Evolutionary conservation across 2,797 vertebrate genomes (phyloP).

Genomic region (Enteromius viviparus): DNA sequence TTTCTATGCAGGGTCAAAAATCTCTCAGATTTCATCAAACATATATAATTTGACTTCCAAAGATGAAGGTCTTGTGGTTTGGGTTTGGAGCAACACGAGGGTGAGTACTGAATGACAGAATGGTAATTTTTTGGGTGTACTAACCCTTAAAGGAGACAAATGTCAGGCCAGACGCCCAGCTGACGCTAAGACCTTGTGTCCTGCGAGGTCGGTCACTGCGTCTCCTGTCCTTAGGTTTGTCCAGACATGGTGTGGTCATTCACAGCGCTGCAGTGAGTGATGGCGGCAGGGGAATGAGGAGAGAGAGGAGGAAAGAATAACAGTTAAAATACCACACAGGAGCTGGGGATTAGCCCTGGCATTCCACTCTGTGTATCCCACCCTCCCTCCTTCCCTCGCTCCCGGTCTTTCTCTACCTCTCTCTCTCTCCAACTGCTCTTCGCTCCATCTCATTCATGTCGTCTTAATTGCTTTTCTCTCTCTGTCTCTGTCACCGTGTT

Average conservation of each 20-base stretch:
- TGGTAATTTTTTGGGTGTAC: neutral
- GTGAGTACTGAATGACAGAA: neutral
- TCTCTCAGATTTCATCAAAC: neutral
- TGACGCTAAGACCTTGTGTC: slow-evolving; percentile 36
- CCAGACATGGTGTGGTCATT: slow-evolving; percentile 42
- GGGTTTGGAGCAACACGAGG: neutral
- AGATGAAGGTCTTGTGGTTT: neutral
- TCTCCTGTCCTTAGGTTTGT: slow-evolving; percentile 49
- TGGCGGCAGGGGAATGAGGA: slow-evolving; percentile 50
- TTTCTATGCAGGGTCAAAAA: neutral
- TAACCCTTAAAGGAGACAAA: slow-evolving; percentile 14
- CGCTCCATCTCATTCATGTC: slow-evolving; percentile 40
- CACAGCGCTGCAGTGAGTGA: slow-evolving; percentile 57
- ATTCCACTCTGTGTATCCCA: slow-evolving; percentile 43
- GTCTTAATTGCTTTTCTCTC: slow-evolving; percentile 45
- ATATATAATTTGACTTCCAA: neutral
- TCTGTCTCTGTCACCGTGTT: slow-evolving; percentile 40
- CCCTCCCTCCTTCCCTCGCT: neutral
- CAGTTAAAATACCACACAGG: slow-evolving; percentile 57
- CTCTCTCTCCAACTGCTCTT: slow-evolving; percentile 8
- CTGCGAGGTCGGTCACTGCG: slow-evolving; percentile 9
- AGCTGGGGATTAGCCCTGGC: slow-evolving; percentile 51
- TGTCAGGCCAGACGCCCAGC: slow-evolving; percentile 27
- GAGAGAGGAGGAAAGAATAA: slow-evolving; percentile 49
- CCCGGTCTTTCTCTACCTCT: slow-evolving; percentile 21